Evolutionary conservation across 2,888 invertebrate species (phyloP).

Genomic region (Mycalesis mineus): DNA sequence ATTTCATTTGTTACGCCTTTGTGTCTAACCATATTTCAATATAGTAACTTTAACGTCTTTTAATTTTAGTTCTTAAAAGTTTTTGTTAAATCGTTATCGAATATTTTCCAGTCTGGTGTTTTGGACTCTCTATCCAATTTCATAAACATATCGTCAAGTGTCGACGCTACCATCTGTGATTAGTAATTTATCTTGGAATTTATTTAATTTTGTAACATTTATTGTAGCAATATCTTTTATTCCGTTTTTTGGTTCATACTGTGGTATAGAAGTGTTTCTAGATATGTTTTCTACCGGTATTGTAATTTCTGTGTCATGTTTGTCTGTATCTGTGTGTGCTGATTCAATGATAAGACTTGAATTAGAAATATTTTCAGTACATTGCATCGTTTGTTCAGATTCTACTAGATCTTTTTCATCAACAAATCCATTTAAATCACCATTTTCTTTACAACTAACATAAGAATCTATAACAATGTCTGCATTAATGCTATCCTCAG

Average conservation of each 20-base stretch:
- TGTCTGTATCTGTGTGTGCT: background rate
- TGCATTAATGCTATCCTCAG: background rate
- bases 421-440: background rate
- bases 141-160: slow-evolving; percentile 12
- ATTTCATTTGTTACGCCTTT: background rate
- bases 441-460: background rate
- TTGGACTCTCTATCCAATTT: slow-evolving; percentile 10
- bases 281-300: background rate
- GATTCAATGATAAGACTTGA: background rate
- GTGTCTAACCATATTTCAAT: background rate
- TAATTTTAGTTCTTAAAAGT: background rate
- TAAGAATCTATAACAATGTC: background rate
- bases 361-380: background rate
- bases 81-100: background rate
- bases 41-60: background rate
- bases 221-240: background rate
- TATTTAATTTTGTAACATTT: background rate
- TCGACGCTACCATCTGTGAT: slow-evolving; percentile 7
- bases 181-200: background rate
- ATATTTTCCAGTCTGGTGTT: slow-evolving; percentile 1
- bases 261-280: background rate
- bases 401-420: background rate
- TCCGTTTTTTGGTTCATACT: background rate
- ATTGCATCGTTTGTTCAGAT: background rate
- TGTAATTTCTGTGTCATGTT: background rate